phyloP scores from a whole-genome alignment of 2,888 invertebrate genomes.

The Acanthacorydalis orientalis region DNA sequence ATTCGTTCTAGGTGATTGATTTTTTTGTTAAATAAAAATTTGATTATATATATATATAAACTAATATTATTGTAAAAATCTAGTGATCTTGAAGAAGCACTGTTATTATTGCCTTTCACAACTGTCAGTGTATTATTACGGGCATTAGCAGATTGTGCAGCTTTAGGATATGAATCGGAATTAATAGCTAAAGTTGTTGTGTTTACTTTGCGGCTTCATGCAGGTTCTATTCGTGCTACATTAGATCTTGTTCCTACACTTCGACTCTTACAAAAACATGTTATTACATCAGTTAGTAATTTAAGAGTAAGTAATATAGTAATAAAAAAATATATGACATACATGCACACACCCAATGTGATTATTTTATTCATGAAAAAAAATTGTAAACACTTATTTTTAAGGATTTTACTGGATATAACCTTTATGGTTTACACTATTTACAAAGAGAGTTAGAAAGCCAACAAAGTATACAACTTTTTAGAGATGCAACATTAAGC shows the following conservation, averaged over 20 bases:
- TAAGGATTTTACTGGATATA: conserved; percentile 72
- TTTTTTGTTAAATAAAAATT: conserved; percentile 6
- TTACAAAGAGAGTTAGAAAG: conserved; percentile 61
- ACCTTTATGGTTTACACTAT: conserved; percentile 65
- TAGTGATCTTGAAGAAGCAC: conserved; percentile 82
- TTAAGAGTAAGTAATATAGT: conserved; percentile 35
- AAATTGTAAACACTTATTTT: conserved; percentile 13
- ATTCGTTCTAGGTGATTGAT: conserved; percentile 60
- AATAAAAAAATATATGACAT: background rate
- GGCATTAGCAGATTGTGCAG: conserved; percentile 49
- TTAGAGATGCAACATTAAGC: conserved; percentile 53
- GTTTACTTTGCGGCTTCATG: conserved; percentile 60
- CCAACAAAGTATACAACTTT: conserved; percentile 55
- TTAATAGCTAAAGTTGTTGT: conserved; percentile 57
- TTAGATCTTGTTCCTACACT: conserved; percentile 46
- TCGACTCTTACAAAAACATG: conserved; percentile 41
- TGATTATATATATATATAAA: conserved; percentile 1
- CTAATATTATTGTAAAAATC: conserved; percentile 14
- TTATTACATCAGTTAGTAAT: conserved; percentile 36
- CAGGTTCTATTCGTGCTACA: conserved; percentile 61
- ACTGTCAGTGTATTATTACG: conserved; percentile 63
- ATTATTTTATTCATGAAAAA: background rate
- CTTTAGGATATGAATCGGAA: conserved; percentile 55
- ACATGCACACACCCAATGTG: too few relatives aligned
- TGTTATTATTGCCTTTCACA: conserved; percentile 71